phyloP scores from a whole-genome alignment of 2,797 vertebrate genomes.

The Acrossocheilus wenchowensis region DNA sequence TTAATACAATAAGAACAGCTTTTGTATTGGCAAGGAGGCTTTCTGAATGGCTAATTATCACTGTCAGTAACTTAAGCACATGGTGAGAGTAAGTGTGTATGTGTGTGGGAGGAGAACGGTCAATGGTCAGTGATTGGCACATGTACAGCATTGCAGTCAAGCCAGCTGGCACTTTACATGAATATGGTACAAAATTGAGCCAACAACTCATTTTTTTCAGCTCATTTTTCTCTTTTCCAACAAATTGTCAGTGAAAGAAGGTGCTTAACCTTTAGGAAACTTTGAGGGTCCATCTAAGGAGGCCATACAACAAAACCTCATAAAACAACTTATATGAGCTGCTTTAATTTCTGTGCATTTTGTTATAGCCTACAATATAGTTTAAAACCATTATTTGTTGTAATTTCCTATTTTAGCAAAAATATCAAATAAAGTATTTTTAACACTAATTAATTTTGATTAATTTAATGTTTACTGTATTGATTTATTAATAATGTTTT shows the following conservation, averaged over 20 bases:
- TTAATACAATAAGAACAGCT: slow-evolving; percentile 13
- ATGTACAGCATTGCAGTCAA: neutral
- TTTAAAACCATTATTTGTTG: neutral
- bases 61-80: slow-evolving; percentile 1
- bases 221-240: neutral
- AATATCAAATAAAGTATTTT: neutral
- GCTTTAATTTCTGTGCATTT: neutral
- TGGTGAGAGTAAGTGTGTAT: neutral
- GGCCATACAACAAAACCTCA: neutral
- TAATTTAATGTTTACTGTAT: too few species aligned
- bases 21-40: neutral
- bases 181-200: neutral
- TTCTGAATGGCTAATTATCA: slow-evolving; percentile 4
- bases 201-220: neutral
- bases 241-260: neutral
- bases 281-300: neutral
- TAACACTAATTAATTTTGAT: too few species aligned
- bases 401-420: neutral
- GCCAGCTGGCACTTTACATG: neutral
- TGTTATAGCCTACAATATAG: neutral
- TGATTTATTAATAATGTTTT: too few species aligned
- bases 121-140: slow-evolving; percentile 4
- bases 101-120: neutral
- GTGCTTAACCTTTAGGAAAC: neutral
- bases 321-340: neutral